A percentile compares a stretch with the other conserved stretches of the same genome.
These are phyloP conservation scores for Colaptes auratus DNA, from an alignment of 2,113 vertebrate species.

Conservation along the genomic window DNA sequence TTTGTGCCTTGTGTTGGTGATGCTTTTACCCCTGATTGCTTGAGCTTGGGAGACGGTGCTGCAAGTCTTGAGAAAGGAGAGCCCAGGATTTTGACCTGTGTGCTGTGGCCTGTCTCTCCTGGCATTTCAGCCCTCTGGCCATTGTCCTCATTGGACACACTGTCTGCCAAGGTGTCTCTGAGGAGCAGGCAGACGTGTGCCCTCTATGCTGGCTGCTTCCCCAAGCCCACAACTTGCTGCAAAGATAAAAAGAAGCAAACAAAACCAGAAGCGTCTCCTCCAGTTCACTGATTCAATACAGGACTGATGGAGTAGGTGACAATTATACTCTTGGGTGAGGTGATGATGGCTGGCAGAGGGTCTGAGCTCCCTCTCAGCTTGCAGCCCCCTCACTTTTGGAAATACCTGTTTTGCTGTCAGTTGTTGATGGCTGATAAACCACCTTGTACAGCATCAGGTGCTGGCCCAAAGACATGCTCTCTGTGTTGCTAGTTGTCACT, in stretches of 20 bases:
- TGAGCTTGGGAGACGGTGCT: accelerated
- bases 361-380: background rate
- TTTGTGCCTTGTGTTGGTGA: background rate
- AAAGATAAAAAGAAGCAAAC: background rate
- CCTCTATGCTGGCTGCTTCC: accelerated
- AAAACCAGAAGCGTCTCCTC: background rate
- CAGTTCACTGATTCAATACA: background rate
- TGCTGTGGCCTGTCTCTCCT: background rate
- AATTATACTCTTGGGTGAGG: background rate
- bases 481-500: accelerated
- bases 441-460: background rate
- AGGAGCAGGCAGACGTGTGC: accelerated
- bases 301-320: background rate
- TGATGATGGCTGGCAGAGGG: background rate
- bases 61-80: background rate
- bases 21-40: background rate
- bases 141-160: accelerated
- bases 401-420: background rate
- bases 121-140: background rate
- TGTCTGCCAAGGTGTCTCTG: background rate
- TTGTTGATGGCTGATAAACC: background rate
- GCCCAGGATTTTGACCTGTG: background rate
- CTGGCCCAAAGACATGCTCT: background rate
- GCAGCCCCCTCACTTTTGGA: background rate
- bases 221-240: background rate